Percentiles rank a stretch among this genome's conserved stretches.
phyloP scores from a whole-genome alignment of 2,797 vertebrate genomes.

The Psittacula derbiana region DNA sequence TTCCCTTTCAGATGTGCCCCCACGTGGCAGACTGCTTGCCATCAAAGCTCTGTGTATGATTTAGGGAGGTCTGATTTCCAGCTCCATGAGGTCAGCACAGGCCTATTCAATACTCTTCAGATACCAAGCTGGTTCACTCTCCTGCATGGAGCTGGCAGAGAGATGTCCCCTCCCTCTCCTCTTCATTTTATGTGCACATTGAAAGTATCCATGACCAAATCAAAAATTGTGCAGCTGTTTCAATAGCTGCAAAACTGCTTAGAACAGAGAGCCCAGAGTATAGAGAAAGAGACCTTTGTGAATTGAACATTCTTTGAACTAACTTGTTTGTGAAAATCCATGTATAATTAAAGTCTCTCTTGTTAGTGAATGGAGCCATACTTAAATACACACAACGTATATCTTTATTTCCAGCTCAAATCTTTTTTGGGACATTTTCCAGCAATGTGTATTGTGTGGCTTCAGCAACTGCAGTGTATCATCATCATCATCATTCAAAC shows the following conservation, averaged over 20 bases:
- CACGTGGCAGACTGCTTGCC: not conserved
- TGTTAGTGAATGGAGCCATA: slow-evolving; percentile 64
- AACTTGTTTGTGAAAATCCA: slow-evolving; percentile 74
- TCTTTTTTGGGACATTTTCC: slow-evolving; percentile 46
- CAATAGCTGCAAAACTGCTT: slow-evolving; percentile 67
- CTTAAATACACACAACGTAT: slow-evolving; percentile 66
- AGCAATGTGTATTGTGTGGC: slow-evolving; percentile 26
- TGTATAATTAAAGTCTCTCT: slow-evolving; percentile 74
- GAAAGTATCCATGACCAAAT: slow-evolving; percentile 75
- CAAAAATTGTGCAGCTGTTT: slow-evolving; percentile 75
- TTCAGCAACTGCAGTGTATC: slow-evolving; percentile 51
- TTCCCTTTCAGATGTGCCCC: not conserved
- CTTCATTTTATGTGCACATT: slow-evolving; percentile 69
- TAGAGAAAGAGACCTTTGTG: slow-evolving; percentile 71
- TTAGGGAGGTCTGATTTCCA: slow-evolving; percentile 20
- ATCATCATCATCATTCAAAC: slow-evolving; percentile 67
- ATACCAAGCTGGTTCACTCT: slow-evolving; percentile 48
- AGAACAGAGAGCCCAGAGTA: slow-evolving; percentile 62
- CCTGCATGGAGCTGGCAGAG: slow-evolving; percentile 41
- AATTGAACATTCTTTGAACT: slow-evolving; percentile 70
- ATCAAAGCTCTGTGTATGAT: not conserved
- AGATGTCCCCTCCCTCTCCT: slow-evolving; percentile 43
- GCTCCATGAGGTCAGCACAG: slow-evolving; percentile 35
- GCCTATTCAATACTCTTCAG: not conserved
- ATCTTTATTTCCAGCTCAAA: slow-evolving; percentile 62